Base-by-base conservation (phyloP, 1,140 invertebrate genomes). In the Acromyrmex charruanus region DNA sequence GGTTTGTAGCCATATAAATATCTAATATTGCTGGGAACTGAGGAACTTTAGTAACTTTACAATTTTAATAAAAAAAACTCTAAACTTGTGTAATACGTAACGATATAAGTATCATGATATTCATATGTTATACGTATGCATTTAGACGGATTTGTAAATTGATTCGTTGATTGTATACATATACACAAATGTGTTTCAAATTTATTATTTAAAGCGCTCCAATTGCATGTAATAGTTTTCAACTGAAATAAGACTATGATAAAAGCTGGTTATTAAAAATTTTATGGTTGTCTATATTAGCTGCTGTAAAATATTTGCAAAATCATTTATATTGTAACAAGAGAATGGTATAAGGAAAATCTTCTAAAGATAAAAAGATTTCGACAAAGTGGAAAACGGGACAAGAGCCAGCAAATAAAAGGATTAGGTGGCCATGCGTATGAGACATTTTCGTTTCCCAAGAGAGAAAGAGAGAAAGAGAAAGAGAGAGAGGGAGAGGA, bases 351-450 rank as follows among this genome's bases (percentile, higher is more conserved):
- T 39, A 39, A 39, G 39, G 5, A 63, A 53, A 75, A 68, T 4
- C 6, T 82, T 25, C 12, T 3, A 21, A 12, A 74, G 35, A 39
- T 61, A 61, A 74, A 84, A 84, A 84, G 39, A 82, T 14, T 53
- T 12, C 39, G 44, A 71, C 14, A 44, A 66, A 49, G 49, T 55
- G 9, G 28, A 77, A 71, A 68, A 58, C 69, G 21, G 58, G 39
- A 59, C n/a, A 7, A 39, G 35, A 39, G 7, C 35, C 28, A 71
- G 66, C 61, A 51, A 39, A 77, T 71, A 71, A 55, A 18, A 53
- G 44, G 65, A 51, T 88, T 53, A 77, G 55, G 21, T 18, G 65
- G 35, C 25, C 58, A 59, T 59, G 21, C 74, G 14, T 10, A 31
- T 28, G 44, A 71, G 69, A 82, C 49, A 55, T 65, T 44, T 28